phyloP scores from a whole-genome alignment of 2,113 vertebrate genomes.

The Macaca fascicularis region T2T-MFA8v1.1 NC_088389.1:88543501-88544000 shows the following conservation, averaged over 20 bases:
- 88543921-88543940: neutral
- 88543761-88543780: neutral
- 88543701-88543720: neutral
- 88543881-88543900: neutral
- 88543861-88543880: neutral
- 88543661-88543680: neutral
- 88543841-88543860: neutral
- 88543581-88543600: neutral
- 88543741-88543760: neutral
- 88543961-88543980: neutral
- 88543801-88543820: neutral
- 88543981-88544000: neutral
- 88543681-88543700: neutral
- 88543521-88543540: neutral
- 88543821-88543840: neutral
- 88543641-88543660: neutral
- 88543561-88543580: neutral
- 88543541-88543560: neutral
- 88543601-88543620: neutral
- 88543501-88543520: neutral
- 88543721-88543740: neutral
- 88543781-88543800: neutral
- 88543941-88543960: neutral
- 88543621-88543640: neutral
- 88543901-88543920: neutral